These are phyloP conservation scores for Eira barbara DNA, from an alignment of 2,113 vertebrate genomes.

Conservation along the genomic window DNA sequence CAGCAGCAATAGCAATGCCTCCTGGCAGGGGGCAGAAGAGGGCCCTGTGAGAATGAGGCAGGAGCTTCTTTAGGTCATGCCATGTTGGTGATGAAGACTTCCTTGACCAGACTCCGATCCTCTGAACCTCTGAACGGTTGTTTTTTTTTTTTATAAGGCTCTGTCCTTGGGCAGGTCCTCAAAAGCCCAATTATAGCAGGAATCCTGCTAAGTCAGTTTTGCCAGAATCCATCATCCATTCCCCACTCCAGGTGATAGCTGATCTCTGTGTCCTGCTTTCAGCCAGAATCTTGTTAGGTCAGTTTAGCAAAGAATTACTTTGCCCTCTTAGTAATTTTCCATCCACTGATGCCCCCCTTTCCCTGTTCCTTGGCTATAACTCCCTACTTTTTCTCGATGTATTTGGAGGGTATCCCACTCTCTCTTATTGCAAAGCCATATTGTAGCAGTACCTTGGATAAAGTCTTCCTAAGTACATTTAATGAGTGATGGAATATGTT, in stretches of 20 bases:
- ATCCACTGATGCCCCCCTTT: too few relatives aligned
- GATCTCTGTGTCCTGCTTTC: not conserved
- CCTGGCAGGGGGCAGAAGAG: not conserved
- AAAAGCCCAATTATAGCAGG: not conserved
- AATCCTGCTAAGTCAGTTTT: not conserved
- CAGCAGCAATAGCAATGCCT: not conserved
- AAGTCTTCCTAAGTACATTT: not conserved
- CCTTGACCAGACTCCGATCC: not conserved
- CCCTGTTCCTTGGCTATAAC: not conserved
- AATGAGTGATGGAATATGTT: not conserved
- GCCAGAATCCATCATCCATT: not conserved
- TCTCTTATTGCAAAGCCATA: not conserved
- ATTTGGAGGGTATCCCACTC: not conserved
- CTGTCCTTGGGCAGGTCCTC: not conserved
- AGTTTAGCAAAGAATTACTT: not conserved
- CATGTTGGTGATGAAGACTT: not conserved
- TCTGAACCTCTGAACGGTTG: not conserved
- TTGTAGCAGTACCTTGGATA: too few relatives aligned
- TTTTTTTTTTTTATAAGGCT: not conserved
- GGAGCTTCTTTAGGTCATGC: not conserved
- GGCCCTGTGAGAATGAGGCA: too few relatives aligned
- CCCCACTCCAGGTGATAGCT: not conserved
- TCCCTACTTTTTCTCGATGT: not conserved
- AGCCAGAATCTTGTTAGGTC: not conserved
- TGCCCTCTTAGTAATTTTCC: not conserved